phyloP scores from a whole-genome alignment of 1,140 invertebrate species.

The Aplysia californica region DNA sequence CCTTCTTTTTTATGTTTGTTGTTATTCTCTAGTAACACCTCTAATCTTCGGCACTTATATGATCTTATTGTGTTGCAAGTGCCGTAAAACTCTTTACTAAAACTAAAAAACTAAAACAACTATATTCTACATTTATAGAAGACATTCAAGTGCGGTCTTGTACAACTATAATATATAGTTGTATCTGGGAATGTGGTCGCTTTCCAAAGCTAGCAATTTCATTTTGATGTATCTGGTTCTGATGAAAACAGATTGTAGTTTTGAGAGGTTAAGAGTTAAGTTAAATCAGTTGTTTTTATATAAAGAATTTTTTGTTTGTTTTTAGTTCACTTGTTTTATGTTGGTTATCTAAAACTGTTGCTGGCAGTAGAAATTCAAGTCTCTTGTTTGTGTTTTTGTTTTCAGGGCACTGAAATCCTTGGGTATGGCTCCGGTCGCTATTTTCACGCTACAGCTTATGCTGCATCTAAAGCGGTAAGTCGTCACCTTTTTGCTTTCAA shows the following conservation, averaged over 20 bases:
- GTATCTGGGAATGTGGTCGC: too few species aligned
- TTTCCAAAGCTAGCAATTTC: too few species aligned
- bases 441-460: slow-evolving; percentile 13
- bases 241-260: neutral
- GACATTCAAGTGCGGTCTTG: too few species aligned
- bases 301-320: neutral
- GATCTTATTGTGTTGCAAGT: too few species aligned
- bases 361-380: neutral
- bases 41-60: too few species aligned
- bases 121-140: too few species aligned
- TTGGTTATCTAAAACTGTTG: neutral
- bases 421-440: slow-evolving; percentile 19
- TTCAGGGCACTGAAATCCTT: slow-evolving; percentile 17
- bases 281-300: neutral
- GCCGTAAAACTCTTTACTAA: too few species aligned
- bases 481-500: too few species aligned
- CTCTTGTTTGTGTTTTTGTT: neutral
- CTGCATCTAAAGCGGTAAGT: slow-evolving; percentile 16
- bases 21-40: too few species aligned
- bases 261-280: neutral
- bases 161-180: too few species aligned
- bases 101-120: too few species aligned
- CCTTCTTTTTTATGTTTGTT: too few species aligned
- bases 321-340: neutral
- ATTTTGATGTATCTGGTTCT: neutral